Base-by-base conservation (phyloP, 2,113 vertebrate species). In the Ctenomys sociabilis region DNA sequence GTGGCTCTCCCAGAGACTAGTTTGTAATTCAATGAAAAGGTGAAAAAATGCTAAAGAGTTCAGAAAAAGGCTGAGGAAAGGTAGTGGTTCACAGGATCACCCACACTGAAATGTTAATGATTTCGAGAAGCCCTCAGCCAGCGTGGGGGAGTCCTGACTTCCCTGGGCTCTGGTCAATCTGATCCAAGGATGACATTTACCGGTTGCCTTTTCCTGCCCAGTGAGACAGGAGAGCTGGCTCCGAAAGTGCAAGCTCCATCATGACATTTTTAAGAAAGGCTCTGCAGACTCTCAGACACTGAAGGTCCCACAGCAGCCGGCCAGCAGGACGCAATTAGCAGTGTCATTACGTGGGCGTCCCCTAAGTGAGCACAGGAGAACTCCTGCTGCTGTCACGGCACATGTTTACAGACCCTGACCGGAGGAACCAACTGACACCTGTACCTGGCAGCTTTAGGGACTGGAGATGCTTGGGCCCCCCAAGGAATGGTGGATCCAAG, bases 141-240 rank as follows among this genome's bases (percentile, higher is more conserved):
- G 92, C 81, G 14, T 94, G 96, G 95, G 95, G 94, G 94, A 94
- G 77, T 85, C 96, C 91, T 63, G 88, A 96, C 87, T 94, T 94
- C 88, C 94, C 77, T 80, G 72, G 40, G 85, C 88, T 95, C 85
- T 87, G 78, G 96, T 97, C 98, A 97, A 61, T 97, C 96, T 95
- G 97, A 97, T 98, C 90, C 77, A 96, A 95, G 88, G 96, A 57
- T 97, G 97, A 98, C 95, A 98, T 98, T 98, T 98, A 97, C 95
- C 87, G 32, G 52, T 92, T 0, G 13, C 88, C 0, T 5, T 86
- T 84, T 89, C 59, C 91, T 95, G 90, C 96, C 97, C 92, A 96
- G 97, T 43, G 72, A 98, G 98, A 97, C 81, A 63, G 0, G 93
- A 96, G 89, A 85, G 35, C 88, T 68, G 63, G 30, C 95, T 95